Evolutionary conservation across 2,113 vertebrate genomes (phyloP).

Genomic region (Takifugu bimaculatus): DNA sequence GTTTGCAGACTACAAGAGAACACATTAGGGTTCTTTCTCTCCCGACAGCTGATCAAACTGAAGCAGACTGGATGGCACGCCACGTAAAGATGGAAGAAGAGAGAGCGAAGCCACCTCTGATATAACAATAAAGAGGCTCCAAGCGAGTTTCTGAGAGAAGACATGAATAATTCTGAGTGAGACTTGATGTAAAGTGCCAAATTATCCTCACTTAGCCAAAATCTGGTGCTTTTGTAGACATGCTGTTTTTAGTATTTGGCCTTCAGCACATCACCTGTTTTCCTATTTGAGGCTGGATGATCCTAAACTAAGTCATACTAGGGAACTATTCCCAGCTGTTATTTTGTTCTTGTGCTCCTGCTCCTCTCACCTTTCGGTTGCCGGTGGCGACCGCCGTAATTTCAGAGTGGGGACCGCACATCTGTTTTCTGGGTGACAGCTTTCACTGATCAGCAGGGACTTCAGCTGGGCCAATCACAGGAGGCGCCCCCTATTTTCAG

Average conservation of each 20-base stretch:
- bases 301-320: too few species aligned
- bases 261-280: slow-evolving; percentile 19
- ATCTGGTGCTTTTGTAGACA: slow-evolving; percentile 28
- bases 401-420: slow-evolving; percentile 25
- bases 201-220: slow-evolving; percentile 45
- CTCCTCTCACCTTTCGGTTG: slow-evolving; percentile 25
- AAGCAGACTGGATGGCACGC: slow-evolving; percentile 68
- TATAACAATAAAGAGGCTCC: slow-evolving; percentile 40
- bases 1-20: too few species aligned
- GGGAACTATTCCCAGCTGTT: too few species aligned
- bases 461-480: slow-evolving; percentile 35
- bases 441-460: slow-evolving; percentile 64
- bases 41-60: too few species aligned
- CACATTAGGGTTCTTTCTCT: too few species aligned
- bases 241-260: slow-evolving; percentile 37
- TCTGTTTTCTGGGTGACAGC: slow-evolving; percentile 65
- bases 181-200: slow-evolving; percentile 51
- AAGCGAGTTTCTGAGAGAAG: slow-evolving; percentile 48
- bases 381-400: too few species aligned
- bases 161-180: slow-evolving; percentile 54
- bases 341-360: not conserved
- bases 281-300: slow-evolving; percentile 4
- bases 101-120: slow-evolving; percentile 46
- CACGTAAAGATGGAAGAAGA: slow-evolving; percentile 11
- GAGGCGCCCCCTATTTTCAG: slow-evolving; percentile 46